Percentiles rank a stretch among this genome's conserved stretches.
phyloP scores from a whole-genome alignment of 2,113 vertebrate species.

The Osmerus eperlanus region DNA sequence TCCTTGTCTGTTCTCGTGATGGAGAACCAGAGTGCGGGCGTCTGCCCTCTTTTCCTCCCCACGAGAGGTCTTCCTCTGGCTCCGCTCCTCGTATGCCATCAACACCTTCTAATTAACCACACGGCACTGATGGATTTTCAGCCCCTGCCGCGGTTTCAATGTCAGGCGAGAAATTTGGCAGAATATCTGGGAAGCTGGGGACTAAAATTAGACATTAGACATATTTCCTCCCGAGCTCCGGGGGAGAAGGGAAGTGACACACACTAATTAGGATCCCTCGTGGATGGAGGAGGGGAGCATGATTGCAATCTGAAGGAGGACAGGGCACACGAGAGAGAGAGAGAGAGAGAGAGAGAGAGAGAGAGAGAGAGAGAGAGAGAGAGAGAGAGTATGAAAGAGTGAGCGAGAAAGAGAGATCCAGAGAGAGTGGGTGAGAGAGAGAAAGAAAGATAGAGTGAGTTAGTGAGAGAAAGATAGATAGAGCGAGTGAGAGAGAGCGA shows the following conservation, averaged over 20 bases:
- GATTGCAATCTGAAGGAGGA: slow-evolving; percentile 53
- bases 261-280: slow-evolving; percentile 54
- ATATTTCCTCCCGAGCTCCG: slow-evolving; percentile 36
- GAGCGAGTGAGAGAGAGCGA: neutral
- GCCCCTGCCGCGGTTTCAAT: slow-evolving; percentile 6
- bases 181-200: slow-evolving; percentile 5
- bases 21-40: neutral
- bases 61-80: neutral
- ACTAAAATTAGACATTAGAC: slow-evolving; percentile 63
- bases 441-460: too few species aligned
- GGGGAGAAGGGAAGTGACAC: slow-evolving; percentile 54
- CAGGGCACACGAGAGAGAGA: slow-evolving; percentile 48
- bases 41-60: neutral
- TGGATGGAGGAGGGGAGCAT: slow-evolving; percentile 40
- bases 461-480: neutral
- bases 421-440: too few species aligned
- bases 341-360: accelerated
- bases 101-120: neutral
- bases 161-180: neutral
- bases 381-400: neutral
- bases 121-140: neutral
- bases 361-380: accelerated
- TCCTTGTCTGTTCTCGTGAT: neutral
- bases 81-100: neutral
- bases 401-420: neutral